phyloP scores from a whole-genome alignment of 23 tunicate genomes.

The Halocynthia roretzi region DNA sequence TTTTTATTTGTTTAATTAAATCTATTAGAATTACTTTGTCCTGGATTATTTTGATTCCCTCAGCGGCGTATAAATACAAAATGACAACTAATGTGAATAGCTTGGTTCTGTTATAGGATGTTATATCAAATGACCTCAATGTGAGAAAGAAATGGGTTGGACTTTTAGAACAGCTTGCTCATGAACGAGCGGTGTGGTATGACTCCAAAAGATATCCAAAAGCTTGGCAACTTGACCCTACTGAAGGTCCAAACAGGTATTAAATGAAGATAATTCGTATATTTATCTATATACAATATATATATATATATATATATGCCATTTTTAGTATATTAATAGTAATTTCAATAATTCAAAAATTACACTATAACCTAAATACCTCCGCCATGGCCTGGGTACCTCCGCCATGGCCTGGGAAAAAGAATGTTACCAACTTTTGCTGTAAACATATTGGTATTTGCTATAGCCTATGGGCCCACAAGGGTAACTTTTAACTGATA shows the following conservation, averaged over 20 bases:
- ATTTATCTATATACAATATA: no score
- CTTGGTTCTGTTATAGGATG: constrained; percentile 34
- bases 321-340: no score
- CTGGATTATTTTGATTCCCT: neutral
- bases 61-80: neutral
- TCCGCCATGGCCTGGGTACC: no score
- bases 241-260: constrained; percentile 92
- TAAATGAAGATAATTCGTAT: neutral
- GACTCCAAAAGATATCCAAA: constrained; percentile 61
- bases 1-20: neutral
- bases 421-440: no score
- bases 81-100: neutral
- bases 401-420: no score
- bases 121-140: constrained; percentile 44
- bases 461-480: no score
- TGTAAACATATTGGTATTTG: no score
- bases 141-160: constrained; percentile 74
- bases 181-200: constrained; percentile 97
- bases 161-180: constrained; percentile 77
- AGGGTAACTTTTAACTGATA: no score
- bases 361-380: no score
- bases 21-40: neutral
- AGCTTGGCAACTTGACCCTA: constrained; percentile 94
- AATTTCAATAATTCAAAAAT: no score
- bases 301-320: no score